These are phyloP conservation scores for Mobula hypostoma DNA, from an alignment of 2,113 vertebrate species.

Conservation along the genomic window DNA sequence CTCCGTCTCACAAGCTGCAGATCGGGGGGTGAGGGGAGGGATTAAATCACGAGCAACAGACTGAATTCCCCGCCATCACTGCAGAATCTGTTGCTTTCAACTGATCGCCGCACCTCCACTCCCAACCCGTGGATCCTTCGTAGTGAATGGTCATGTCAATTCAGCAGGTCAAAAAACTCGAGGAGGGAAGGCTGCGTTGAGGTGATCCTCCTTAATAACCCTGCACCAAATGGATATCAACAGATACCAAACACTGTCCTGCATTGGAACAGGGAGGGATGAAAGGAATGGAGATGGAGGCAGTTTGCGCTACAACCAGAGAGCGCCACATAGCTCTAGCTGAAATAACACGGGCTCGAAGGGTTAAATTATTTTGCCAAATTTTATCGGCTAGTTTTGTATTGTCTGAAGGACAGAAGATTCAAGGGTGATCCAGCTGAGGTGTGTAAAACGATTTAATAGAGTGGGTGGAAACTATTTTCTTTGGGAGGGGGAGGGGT, in stretches of 20 bases:
- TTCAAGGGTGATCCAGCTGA: not conserved
- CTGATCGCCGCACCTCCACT: not conserved
- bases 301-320: not conserved
- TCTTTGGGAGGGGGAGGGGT: not conserved
- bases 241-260: not conserved
- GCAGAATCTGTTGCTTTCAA: not conserved
- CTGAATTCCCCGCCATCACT: not conserved
- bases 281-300: not conserved
- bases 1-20: not conserved
- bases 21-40: not conserved
- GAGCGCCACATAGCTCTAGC: not conserved
- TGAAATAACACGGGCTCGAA: not conserved
- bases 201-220: not conserved
- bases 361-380: not conserved
- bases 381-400: not conserved
- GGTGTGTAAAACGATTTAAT: constrained; percentile 1
- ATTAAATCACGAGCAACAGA: constrained; percentile 16
- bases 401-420: not conserved
- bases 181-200: not conserved
- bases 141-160: no score
- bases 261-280: not conserved
- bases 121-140: no score
- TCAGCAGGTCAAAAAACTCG: not conserved
- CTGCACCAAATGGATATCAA: not conserved
- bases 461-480: not conserved